Evolutionary conservation across 2,797 vertebrate species (phyloP), one percentile per base, ranked within the genome.

Genomic region (Hirundo rustica): DNA sequence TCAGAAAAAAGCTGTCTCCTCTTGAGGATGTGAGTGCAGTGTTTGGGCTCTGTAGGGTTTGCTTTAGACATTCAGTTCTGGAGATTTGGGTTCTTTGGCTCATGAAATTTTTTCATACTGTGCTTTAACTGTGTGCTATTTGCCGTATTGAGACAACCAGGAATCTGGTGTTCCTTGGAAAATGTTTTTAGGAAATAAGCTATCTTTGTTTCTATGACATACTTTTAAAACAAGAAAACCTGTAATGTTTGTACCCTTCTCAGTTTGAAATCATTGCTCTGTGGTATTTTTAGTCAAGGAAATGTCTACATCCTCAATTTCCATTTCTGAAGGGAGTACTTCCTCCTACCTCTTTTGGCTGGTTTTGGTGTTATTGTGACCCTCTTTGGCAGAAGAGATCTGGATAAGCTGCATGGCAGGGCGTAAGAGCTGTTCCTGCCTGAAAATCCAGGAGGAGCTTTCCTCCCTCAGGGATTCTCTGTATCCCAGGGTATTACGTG

Each of bases 241-340:
- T 34, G 5, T 27, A 25, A 66, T 14, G 29, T 62, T 92, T 88
- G 19, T 91, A 66, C 64, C 50, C 55, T 82, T 47, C 27, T 79
- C 48, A 45, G 32, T 26, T 93, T 85, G 40, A 93, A 93, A 47
- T 84, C 27, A 30, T 79, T 42, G 9, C 58, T 73, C 34, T 12
- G 36, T 66, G 65, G 48, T 89, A 42, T 75, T 91, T 93, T 57
- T 40, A 93, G 88, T 85, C 48, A 50, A 92, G 78, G 85, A 92
- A 93, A 67, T 65, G 44, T 91, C 60, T 81, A 27, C 44, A 34
- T 89, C 81, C 82, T 85, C 81, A 23, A 48, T 77, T 91, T 89
- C 47, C 51, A 48, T 72, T 85, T 91, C 44, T 93, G 38, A 78
- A 57, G 47, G 30, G 61, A 92, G 72, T 18, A 27, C 54, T 94